A percentile compares a stretch with the other conserved stretches of the same genome.
These are phyloP conservation scores for Burhinus bistriatus DNA, from an alignment of 2,113 vertebrate species.

Conservation along the genomic window DNA sequence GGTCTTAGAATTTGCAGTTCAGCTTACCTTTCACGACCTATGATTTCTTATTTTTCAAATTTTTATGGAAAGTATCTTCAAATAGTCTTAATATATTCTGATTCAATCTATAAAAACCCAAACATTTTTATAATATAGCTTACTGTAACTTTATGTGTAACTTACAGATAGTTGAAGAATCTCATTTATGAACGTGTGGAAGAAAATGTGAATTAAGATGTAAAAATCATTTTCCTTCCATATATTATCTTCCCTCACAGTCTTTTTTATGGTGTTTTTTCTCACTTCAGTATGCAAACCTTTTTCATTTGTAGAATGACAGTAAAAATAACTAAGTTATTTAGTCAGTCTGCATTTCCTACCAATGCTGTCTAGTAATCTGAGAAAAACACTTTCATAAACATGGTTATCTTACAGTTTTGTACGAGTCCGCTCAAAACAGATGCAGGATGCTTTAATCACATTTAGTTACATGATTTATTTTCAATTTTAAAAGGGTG, in stretches of 20 bases:
- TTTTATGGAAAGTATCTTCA: not conserved
- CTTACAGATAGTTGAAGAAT: not conserved
- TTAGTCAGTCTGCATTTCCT: not conserved
- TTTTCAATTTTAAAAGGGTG: not conserved
- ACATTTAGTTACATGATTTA: not conserved
- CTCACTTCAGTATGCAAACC: not conserved
- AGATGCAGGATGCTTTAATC: not conserved
- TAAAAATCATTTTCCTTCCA: not conserved
- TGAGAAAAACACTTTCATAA: not conserved
- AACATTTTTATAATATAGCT: not conserved
- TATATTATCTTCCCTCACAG: not conserved
- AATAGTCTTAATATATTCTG: not conserved
- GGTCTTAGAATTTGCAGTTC: not conserved
- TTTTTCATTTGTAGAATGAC: not conserved
- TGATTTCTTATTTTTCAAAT: rapidly evolving
- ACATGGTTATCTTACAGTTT: not conserved
- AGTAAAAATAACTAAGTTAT: not conserved
- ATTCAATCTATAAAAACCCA: not conserved
- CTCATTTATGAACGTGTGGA: not conserved
- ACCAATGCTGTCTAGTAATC: not conserved
- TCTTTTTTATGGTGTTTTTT: not conserved
- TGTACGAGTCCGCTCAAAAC: not conserved
- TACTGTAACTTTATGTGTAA: not conserved
- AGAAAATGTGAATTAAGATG: not conserved
- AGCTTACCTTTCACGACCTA: not conserved